These are phyloP conservation scores for Proteles cristata DNA, from an alignment of 2,113 vertebrate genomes.

Conservation along the genomic window DNA sequence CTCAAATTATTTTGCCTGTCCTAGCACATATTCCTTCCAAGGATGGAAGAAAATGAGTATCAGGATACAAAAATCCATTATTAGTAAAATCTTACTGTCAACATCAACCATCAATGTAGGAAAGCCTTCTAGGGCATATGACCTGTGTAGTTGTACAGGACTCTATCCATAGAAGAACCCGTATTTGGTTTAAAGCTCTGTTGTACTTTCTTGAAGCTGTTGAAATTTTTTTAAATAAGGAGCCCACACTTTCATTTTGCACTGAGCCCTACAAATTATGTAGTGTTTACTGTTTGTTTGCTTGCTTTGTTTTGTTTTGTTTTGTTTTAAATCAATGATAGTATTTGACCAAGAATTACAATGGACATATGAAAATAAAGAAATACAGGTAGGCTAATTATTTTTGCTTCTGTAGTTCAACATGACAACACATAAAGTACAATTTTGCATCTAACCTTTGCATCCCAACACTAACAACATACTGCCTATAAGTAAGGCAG, in stretches of 20 bases:
- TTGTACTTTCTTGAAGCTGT: not conserved
- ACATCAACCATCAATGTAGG: not conserved
- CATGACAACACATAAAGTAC: not conserved
- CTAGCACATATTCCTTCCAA: not conserved
- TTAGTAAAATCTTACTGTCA: slow-evolving; percentile 26
- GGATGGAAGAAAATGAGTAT: not conserved
- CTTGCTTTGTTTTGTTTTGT: not conserved
- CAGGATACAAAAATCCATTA: not conserved
- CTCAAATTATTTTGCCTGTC: not conserved
- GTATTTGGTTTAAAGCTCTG: not conserved
- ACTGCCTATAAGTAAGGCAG: not conserved
- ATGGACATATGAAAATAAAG: not conserved
- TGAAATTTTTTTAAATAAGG: not conserved
- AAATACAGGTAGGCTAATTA: not conserved
- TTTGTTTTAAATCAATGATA: not conserved
- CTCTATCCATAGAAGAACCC: not conserved
- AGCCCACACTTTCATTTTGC: not conserved
- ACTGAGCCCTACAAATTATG: not conserved
- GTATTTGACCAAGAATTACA: not conserved
- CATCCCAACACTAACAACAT: not conserved
- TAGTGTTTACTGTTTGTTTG: not conserved
- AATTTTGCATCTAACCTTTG: not conserved
- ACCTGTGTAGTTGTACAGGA: not conserved
- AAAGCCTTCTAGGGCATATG: not conserved
- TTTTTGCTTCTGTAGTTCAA: not conserved